Conservation (phyloP, 2,888 invertebrate species). For the Harpalus rubripes region DNA sequence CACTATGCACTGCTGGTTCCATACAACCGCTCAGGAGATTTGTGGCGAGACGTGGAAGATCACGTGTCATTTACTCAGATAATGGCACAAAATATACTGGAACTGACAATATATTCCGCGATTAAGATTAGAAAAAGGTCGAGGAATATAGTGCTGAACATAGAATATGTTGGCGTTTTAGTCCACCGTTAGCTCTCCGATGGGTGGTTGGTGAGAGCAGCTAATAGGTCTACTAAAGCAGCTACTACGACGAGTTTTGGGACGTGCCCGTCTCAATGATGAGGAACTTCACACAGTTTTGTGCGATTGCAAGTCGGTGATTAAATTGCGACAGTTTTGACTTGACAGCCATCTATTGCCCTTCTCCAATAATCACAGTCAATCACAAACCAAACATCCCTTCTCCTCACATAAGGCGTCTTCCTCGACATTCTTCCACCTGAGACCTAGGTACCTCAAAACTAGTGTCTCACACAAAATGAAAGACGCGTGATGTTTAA, state of each 20-base stretch:
- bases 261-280: no score
- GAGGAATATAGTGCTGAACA: slow-evolving; percentile 58
- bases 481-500: no score
- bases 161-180: slow-evolving; percentile 72
- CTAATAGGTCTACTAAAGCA: slow-evolving; percentile 73
- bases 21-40: slow-evolving; percentile 70
- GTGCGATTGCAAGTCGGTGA: slow-evolving; percentile 71
- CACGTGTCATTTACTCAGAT: slow-evolving; percentile 70
- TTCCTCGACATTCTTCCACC: no score
- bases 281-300: slow-evolving; percentile 72
- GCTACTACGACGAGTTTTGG: slow-evolving; percentile 72
- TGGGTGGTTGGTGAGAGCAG: slow-evolving; percentile 76
- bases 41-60: slow-evolving; percentile 69
- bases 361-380: no score
- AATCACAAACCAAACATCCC: no score
- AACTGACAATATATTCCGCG: slow-evolving; percentile 69
- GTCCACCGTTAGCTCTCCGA: no score
- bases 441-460: no score
- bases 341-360: no score
- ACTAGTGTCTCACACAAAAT: no score
- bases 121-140: slow-evolving; percentile 68
- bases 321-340: slow-evolving; percentile 74
- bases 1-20: slow-evolving; percentile 71
- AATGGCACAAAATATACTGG: slow-evolving; percentile 74
- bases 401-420: no score